A percentile compares a stretch with the other conserved stretches of the same genome.
phyloP scores from a whole-genome alignment of 2,888 invertebrate species.

The Heteromyza rotundicornis region DNA sequence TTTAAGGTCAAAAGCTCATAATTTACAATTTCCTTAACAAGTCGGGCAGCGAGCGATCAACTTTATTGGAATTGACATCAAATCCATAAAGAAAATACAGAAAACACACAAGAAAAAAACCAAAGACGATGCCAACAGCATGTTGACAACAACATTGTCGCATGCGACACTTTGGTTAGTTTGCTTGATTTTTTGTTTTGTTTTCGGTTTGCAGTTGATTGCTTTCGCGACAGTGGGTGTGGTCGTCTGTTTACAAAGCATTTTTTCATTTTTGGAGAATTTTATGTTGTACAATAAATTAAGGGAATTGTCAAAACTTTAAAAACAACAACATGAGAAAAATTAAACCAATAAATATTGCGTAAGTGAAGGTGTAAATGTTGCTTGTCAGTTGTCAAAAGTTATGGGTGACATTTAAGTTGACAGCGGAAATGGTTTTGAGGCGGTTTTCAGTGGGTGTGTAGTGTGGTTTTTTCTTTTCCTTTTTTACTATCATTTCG shows the following conservation, averaged over 20 bases:
- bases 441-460: background rate
- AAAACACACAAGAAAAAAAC: background rate
- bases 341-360: background rate
- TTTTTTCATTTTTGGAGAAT: background rate
- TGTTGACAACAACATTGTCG: background rate
- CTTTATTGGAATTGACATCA: background rate
- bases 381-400: background rate
- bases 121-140: background rate
- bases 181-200: background rate
- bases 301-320: background rate
- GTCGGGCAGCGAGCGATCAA: background rate
- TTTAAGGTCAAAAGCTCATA: constrained; percentile 23
- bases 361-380: constrained; percentile 6
- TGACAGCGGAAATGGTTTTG: too few relatives aligned
- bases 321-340: too few relatives aligned
- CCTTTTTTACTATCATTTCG: background rate
- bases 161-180: background rate
- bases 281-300: background rate
- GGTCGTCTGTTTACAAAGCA: background rate
- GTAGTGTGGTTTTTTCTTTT: background rate
- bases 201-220: background rate
- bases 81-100: background rate
- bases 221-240: constrained; percentile 1
- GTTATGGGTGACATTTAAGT: background rate
- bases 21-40: constrained; percentile 25